Conservation (phyloP, 1,140 invertebrate genomes). For the Diorhabda elongata region DNA sequence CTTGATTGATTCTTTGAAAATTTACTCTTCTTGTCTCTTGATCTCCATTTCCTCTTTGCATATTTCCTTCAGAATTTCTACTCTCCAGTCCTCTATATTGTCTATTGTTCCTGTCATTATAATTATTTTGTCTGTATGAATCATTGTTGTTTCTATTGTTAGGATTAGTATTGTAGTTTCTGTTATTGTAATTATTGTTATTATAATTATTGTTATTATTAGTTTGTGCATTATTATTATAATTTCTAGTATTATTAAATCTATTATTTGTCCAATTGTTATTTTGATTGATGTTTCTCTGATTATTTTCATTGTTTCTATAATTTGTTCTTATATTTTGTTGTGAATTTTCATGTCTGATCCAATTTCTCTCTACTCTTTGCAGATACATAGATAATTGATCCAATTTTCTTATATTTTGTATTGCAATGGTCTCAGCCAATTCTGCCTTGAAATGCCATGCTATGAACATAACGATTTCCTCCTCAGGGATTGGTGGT, state of each 20-base stretch:
- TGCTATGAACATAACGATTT: too few relatives aligned
- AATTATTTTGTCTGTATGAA: background rate
- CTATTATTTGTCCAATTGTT: background rate
- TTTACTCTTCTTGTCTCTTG: background rate
- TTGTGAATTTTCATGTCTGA: background rate
- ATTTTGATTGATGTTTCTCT: background rate
- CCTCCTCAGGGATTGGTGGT: too few relatives aligned
- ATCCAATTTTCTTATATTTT: constrained; percentile 5
- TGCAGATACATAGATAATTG: background rate
- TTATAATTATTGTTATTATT: too few relatives aligned
- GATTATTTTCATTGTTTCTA: background rate
- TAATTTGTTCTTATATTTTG: background rate
- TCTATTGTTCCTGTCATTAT: constrained; percentile 2
- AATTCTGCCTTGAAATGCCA: background rate
- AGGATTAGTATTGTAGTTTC: too few relatives aligned
- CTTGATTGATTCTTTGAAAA: background rate
- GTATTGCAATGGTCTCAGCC: background rate
- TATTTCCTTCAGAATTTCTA: background rate
- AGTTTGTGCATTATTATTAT: too few relatives aligned
- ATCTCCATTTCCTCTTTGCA: background rate
- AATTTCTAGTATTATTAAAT: background rate
- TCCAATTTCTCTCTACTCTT: background rate
- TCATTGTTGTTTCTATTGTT: too few relatives aligned
- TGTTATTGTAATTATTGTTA: too few relatives aligned
- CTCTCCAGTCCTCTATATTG: background rate